A percentile compares a stretch with the other conserved stretches of the same genome.
phyloP scores from a whole-genome alignment of 2,888 invertebrate genomes.

The Mythimna lalbum region DNA sequence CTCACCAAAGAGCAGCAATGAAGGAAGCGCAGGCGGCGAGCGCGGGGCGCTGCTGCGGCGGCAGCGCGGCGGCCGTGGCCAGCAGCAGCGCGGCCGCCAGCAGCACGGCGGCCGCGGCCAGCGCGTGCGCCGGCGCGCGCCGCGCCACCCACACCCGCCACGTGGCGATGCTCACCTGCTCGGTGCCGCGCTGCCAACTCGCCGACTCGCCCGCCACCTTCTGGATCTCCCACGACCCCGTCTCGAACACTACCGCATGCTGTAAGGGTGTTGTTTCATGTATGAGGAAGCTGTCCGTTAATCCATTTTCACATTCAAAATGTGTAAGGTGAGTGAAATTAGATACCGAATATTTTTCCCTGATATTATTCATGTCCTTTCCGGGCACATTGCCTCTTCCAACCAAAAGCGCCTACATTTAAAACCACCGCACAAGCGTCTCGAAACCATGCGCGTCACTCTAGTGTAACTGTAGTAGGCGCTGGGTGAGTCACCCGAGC shows the following conservation, averaged over 20 bases:
- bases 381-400: too few relatives aligned
- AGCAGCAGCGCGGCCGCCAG: constrained; percentile 71
- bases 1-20: constrained; percentile 78
- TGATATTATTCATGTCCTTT: too few relatives aligned
- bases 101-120: constrained; percentile 71
- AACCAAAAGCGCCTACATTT: neutral
- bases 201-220: constrained; percentile 59
- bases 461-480: neutral
- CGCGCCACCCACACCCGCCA: constrained; percentile 73
- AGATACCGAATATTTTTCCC: too few relatives aligned
- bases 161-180: constrained; percentile 63
- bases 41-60: constrained; percentile 73
- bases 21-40: constrained; percentile 81
- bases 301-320: neutral
- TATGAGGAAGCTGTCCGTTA: neutral
- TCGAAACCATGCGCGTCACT: neutral
- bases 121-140: constrained; percentile 76
- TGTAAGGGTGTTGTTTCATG: constrained; percentile 44
- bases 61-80: constrained; percentile 72
- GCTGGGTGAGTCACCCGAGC: too few relatives aligned
- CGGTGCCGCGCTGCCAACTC: constrained; percentile 58
- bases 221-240: constrained; percentile 80
- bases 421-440: neutral
- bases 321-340: too few relatives aligned
- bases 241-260: constrained; percentile 75